phyloP scores from a whole-genome alignment of 1,140 invertebrate species.

The Oncopodura yosiiana region DNA sequence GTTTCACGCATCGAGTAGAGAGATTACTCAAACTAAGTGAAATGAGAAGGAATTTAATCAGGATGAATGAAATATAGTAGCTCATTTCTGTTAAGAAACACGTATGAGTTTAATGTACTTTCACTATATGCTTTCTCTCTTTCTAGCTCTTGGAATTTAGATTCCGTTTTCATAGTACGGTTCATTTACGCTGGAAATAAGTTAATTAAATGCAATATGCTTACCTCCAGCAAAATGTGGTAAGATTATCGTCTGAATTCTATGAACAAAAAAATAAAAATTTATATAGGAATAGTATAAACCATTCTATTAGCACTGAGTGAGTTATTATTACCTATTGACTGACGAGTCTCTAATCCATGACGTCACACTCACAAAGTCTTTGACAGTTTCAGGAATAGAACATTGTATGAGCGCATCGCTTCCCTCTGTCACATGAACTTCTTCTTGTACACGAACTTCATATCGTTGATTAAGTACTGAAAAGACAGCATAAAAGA shows the following conservation, averaged over 20 bases:
- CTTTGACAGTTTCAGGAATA: conserved; percentile 67
- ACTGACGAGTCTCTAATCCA: conserved; percentile 69
- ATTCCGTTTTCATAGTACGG: too few relatives aligned
- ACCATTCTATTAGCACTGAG: conserved; percentile 58
- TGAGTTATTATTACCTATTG: conserved; percentile 67
- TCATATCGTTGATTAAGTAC: conserved; percentile 72
- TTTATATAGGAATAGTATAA: background rate
- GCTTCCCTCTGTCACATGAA: conserved; percentile 58
- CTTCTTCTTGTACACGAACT: conserved; percentile 50
- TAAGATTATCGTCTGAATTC: conserved; percentile 17
- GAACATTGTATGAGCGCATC: conserved; percentile 70
- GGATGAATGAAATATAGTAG: too few relatives aligned
- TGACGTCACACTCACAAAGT: conserved; percentile 69
- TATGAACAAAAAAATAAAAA: background rate
- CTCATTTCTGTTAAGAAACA: too few relatives aligned
- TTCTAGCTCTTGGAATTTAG: too few relatives aligned
- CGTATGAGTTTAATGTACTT: too few relatives aligned
- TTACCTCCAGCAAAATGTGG: conserved; percentile 22
- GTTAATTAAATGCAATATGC: background rate
- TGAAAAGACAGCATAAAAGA: conserved; percentile 42
- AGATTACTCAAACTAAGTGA: too few relatives aligned
- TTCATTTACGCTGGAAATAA: background rate
- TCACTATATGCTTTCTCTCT: too few relatives aligned
- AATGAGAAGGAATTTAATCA: too few relatives aligned
- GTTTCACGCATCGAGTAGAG: too few relatives aligned